Evolutionary conservation across 1,140 invertebrate genomes (phyloP).

Genomic region (Campoletis sonorensis): DNA sequence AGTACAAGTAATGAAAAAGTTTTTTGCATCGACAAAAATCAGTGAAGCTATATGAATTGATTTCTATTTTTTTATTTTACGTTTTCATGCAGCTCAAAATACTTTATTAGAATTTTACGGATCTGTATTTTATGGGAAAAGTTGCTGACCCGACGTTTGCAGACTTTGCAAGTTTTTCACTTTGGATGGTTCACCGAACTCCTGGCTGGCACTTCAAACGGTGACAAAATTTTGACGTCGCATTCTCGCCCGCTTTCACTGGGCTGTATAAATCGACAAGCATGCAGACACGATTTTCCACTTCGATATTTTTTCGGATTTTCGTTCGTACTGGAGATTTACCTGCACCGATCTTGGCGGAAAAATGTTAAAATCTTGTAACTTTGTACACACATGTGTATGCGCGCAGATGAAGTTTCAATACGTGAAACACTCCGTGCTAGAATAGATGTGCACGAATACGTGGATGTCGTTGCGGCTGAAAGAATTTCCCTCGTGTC

Average conservation of each 20-base stretch:
- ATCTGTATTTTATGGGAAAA: no score
- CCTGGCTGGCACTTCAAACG: background rate
- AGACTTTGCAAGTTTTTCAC: background rate
- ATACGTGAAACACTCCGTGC: background rate
- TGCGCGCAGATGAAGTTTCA: background rate
- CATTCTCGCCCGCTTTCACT: slow-evolving; percentile 45
- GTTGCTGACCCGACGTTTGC: no score
- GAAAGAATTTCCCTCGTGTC: background rate
- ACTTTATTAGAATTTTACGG: no score
- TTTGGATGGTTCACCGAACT: background rate
- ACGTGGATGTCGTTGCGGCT: background rate
- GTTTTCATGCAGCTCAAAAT: no score
- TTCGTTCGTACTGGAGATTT: slow-evolving; percentile 10
- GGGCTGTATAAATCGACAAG: slow-evolving; percentile 42
- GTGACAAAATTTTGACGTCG: slow-evolving; percentile 20
- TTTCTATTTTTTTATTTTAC: no score
- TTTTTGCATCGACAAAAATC: no score
- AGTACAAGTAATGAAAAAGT: no score
- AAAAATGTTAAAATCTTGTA: slow-evolving; percentile 4
- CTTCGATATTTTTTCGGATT: slow-evolving; percentile 52
- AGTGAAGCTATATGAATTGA: no score
- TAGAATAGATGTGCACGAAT: background rate
- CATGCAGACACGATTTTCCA: slow-evolving; percentile 55
- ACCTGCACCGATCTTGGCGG: background rate
- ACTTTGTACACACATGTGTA: background rate